A percentile compares a stretch with the other conserved stretches of the same genome.
phyloP scores from a whole-genome alignment of 2,797 vertebrate genomes.

The Aselliscus stoliczkanus region DNA sequence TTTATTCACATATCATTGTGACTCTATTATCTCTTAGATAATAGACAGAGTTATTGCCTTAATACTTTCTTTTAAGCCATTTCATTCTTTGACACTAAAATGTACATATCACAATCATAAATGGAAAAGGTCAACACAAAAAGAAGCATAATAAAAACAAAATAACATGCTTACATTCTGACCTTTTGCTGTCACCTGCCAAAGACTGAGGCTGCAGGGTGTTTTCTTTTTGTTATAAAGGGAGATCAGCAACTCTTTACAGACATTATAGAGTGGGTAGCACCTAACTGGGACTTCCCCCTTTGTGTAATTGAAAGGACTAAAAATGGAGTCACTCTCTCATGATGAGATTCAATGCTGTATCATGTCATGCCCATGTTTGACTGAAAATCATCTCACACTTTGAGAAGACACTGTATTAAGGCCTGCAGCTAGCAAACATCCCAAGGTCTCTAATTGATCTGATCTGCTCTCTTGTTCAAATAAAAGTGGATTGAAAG shows the following conservation, averaged over 20 bases:
- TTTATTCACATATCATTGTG: background rate
- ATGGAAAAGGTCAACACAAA: background rate
- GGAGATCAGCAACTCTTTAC: background rate
- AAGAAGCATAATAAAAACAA: background rate
- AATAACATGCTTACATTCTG: background rate
- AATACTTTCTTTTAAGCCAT: background rate
- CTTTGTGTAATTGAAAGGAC: background rate
- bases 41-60: background rate
- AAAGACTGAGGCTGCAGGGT: background rate
- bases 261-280: background rate
- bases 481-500: background rate
- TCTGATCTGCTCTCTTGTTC: background rate
- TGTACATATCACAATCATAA: background rate
- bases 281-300: background rate
- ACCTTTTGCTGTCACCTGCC: background rate
- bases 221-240: background rate
- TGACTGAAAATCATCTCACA: background rate
- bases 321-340: background rate
- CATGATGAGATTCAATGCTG: background rate
- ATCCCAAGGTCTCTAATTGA: background rate
- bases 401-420: background rate
- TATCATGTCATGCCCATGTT: background rate
- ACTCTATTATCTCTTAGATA: background rate
- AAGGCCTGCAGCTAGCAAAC: background rate
- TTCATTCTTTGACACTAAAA: slow-evolving; percentile 18